Evolutionary conservation across 2,888 invertebrate genomes (phyloP).

Genomic region (Cremastinae sp.): DNA sequence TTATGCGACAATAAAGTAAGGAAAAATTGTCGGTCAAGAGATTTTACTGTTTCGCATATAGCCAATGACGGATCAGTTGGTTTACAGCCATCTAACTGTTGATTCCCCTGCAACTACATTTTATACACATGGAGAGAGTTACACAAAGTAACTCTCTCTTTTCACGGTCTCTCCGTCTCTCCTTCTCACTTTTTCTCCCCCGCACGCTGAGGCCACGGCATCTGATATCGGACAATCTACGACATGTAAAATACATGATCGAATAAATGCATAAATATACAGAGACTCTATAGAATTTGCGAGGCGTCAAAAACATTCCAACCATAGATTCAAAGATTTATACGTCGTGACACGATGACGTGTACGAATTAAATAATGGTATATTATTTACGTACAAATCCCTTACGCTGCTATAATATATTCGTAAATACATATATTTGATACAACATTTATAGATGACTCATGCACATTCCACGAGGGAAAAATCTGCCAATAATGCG

Average conservation of each 20-base stretch:
- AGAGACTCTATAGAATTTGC: constrained; percentile 19
- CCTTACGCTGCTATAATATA: no score
- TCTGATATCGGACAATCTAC: constrained; percentile 28
- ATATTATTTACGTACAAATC: no score
- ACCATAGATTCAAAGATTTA: constrained; percentile 33
- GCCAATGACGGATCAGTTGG: constrained; percentile 50
- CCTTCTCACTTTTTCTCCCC: neutral
- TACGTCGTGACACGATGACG: constrained; percentile 17
- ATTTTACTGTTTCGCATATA: constrained; percentile 51
- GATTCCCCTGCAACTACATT: constrained; percentile 43
- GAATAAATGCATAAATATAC: constrained; percentile 43
- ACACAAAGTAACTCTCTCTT: constrained; percentile 20
- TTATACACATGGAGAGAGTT: constrained; percentile 33
- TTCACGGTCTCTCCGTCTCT: constrained; percentile 6
- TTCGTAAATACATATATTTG: no score
- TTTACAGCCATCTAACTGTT: constrained; percentile 53
- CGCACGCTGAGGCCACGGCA: constrained; percentile 3
- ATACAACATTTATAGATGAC: no score
- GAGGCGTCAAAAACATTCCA: constrained; percentile 30
- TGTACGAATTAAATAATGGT: constrained; percentile 40
- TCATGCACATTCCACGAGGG: no score
- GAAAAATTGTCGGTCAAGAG: constrained; percentile 47
- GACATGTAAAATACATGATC: neutral
- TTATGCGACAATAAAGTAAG: constrained; percentile 15
- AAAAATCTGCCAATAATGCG: no score